These are phyloP conservation scores for Procambarus clarkii DNA, from an alignment of 1,140 invertebrate species.

Conservation along the genomic window DNA sequence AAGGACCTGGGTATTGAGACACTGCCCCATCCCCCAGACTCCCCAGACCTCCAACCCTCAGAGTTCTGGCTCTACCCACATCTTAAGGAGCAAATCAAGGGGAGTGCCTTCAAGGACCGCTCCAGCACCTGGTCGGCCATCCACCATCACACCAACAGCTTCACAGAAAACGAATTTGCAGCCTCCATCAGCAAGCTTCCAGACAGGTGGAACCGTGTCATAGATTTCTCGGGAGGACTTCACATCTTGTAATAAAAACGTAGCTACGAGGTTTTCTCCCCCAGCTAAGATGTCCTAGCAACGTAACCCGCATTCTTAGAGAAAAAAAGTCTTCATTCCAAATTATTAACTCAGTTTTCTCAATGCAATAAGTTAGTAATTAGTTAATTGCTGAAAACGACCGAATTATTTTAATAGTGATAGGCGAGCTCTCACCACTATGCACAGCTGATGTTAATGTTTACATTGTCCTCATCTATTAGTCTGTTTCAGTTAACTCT, in stretches of 20 bases:
- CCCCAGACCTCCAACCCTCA: constrained; percentile 53
- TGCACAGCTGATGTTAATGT: too few relatives aligned
- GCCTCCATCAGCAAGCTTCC: constrained; percentile 52
- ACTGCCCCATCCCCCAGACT: constrained; percentile 53
- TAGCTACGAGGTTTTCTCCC: too few relatives aligned
- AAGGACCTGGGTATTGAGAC: constrained; percentile 54
- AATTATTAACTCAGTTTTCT: background rate
- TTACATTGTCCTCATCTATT: background rate
- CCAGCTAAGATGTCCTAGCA: background rate
- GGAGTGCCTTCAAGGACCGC: constrained; percentile 54
- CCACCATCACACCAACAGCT: constrained; percentile 50
- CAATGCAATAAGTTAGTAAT: background rate
- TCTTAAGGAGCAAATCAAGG: constrained; percentile 32
- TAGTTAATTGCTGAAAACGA: background rate
- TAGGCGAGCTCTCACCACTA: background rate
- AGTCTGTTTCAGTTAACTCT: background rate
- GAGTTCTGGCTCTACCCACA: constrained; percentile 62
- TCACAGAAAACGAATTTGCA: constrained; percentile 53
- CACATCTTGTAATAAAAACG: constrained; percentile 46
- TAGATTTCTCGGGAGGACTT: constrained; percentile 63
- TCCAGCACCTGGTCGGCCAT: constrained; percentile 61
- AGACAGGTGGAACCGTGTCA: constrained; percentile 59
- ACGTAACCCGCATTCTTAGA: background rate
- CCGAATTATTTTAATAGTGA: background rate
- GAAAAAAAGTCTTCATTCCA: background rate